Base-by-base conservation (phyloP, 92 coral and sea anemone species). In the Pocillopora grandis region DNA sequence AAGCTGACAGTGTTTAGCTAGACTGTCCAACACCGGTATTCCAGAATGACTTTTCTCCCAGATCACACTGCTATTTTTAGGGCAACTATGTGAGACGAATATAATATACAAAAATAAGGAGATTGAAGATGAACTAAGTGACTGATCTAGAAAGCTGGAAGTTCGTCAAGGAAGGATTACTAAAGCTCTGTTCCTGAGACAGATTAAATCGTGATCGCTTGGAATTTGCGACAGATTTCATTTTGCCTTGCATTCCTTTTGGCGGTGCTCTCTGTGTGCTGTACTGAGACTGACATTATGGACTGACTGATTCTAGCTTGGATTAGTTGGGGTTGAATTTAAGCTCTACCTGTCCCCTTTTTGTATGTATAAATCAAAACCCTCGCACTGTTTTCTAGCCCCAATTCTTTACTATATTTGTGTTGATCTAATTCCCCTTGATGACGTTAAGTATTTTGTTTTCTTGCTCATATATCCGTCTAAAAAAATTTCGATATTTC, bases 131-230 rank as follows among this genome's bases (percentile, higher is more conserved):
- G 60, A 71, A 70, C 58, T 69, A 66, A 68, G 20, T 80, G 68
- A 80, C 69, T 58, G 70, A 81, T 58, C 59, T 68, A 83, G 86
- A 83, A 83, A 83, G 86, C 80, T 83, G 86, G 80, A 83, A 62
- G 57, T 73, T 83, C 79, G 80, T 75, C 79, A 75, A 74, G 86
- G 86, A 83, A 83, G 86, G 86, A 83, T 83, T 83, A 81, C 77
- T 55, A 52, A 81, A 73, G 80, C 80, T 76, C 67, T 62, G 80
- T 74, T 33, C 18, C 72, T 49, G 63, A 83, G 86, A 83, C 86
- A 75, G 86, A 52, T 83, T 83, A 72, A 83, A 12, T 73, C 79
- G 80, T 83, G 86, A 83, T 83, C 86, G 75, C 65, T 62, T 83
- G 86, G 86, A 83, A 83, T 83, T 83, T 73, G 86, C 58, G 86